Conservation (phyloP, 2,113 vertebrate species). For the Microcebus tavaratra region DNA sequence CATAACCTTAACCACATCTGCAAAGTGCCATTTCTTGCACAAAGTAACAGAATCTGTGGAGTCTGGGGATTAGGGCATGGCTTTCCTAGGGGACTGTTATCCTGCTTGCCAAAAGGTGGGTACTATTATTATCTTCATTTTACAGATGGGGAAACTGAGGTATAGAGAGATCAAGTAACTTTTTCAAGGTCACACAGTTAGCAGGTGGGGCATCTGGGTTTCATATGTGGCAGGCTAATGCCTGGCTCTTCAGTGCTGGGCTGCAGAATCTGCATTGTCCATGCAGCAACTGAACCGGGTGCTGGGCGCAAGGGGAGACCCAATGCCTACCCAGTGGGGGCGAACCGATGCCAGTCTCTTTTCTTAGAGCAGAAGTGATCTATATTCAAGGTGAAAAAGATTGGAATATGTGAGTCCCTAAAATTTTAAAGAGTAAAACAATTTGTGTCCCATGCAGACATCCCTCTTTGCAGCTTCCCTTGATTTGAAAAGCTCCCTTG, state of each 20-base stretch:
- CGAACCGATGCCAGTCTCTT: background rate
- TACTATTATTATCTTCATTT: background rate
- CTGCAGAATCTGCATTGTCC: background rate
- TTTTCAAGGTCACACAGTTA: background rate
- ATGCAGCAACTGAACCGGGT: background rate
- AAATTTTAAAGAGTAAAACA: background rate
- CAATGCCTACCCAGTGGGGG: fast-evolving
- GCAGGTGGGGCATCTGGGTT: background rate
- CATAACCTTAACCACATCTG: background rate
- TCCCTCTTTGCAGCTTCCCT: background rate
- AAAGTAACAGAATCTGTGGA: background rate
- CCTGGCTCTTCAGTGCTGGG: background rate
- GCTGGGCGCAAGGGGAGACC: fast-evolving
- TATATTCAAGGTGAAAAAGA: background rate
- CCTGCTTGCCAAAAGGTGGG: background rate
- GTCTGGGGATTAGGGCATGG: background rate
- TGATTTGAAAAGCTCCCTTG: background rate
- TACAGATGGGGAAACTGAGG: background rate
- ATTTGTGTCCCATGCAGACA: background rate
- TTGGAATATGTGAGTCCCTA: background rate
- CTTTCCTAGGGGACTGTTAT: background rate
- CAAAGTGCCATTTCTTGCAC: background rate
- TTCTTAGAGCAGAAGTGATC: background rate
- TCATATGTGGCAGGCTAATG: too few species aligned
- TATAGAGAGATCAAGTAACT: background rate